A percentile compares a stretch with the other conserved stretches of the same genome.
phyloP scores from a whole-genome alignment of 2,113 vertebrate genomes.

The Burhinus oedicnemus region DNA sequence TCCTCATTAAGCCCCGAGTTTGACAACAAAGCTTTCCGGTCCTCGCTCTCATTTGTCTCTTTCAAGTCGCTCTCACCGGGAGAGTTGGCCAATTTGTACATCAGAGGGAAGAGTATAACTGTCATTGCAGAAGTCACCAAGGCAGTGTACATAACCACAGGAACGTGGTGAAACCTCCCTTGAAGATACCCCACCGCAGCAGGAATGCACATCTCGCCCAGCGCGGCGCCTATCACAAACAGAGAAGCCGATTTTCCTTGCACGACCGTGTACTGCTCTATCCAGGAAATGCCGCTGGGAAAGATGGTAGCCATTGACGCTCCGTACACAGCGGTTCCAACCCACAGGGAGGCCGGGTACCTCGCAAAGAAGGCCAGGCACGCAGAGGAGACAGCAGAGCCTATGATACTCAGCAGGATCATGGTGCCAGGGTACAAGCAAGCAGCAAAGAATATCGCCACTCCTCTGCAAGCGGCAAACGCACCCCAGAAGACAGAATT shows the following conservation, averaged over 20 bases:
- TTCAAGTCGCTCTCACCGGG: constrained; percentile 8
- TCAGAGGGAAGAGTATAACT: constrained; percentile 86
- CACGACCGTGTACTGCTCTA: constrained; percentile 91
- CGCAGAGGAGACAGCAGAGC: constrained; percentile 77
- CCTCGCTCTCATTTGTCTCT: constrained; percentile 72
- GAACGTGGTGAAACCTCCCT: constrained; percentile 69
- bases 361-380: constrained; percentile 81
- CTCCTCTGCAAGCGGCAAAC: constrained; percentile 83
- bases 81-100: constrained; percentile 85
- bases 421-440: constrained; percentile 85
- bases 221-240: constrained; percentile 86
- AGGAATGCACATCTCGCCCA: constrained; percentile 94
- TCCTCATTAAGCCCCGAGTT: constrained; percentile 76
- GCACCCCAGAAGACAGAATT: constrained; percentile 92
- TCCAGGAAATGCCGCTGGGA: constrained; percentile 93
- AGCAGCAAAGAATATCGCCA: constrained; percentile 85
- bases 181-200: constrained; percentile 81
- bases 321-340: constrained; percentile 82
- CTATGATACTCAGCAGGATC: constrained; percentile 85
- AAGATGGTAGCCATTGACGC: constrained; percentile 91
- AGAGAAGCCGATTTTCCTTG: constrained; percentile 79
- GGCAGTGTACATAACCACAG: constrained; percentile 83
- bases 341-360: constrained; percentile 77
- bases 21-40: constrained; percentile 80
- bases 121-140: constrained; percentile 78